A percentile compares a stretch with the other conserved stretches of the same genome.
Evolutionary conservation across 1,140 invertebrate genomes (phyloP).

Genomic region (Euura lappo): DNA sequence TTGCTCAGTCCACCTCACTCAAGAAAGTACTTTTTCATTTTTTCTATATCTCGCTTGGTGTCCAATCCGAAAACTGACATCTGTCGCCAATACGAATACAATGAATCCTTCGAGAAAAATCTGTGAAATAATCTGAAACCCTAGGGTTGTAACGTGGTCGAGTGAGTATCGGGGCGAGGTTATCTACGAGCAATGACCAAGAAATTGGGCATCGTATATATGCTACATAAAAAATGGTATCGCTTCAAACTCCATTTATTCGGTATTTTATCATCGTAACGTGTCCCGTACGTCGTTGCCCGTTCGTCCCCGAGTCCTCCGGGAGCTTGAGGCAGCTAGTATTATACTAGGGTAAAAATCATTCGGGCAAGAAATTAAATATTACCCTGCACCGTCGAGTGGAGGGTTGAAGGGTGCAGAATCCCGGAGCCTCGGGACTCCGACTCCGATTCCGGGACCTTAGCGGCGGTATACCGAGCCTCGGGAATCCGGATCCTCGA

Average conservation of each 20-base stretch:
- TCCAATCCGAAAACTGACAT: too few relatives aligned
- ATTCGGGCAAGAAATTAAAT: conserved; percentile 52
- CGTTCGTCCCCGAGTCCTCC: conserved; percentile 4
- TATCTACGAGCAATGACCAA: conserved; percentile 9
- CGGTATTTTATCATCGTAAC: conserved; percentile 21
- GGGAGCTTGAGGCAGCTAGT: neutral
- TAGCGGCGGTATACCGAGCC: neutral
- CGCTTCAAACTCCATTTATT: conserved; percentile 19
- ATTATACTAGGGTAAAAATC: conserved; percentile 27
- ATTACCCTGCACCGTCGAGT: conserved; percentile 35
- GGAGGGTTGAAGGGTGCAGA: conserved; percentile 15
- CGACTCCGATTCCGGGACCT: neutral
- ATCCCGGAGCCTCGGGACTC: neutral
- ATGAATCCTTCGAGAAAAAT: too few relatives aligned
- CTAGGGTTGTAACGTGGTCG: too few relatives aligned
- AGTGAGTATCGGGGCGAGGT: too few relatives aligned
- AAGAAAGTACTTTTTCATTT: too few relatives aligned
- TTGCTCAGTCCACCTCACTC: too few relatives aligned
- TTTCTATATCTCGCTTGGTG: too few relatives aligned
- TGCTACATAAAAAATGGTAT: conserved; percentile 18
- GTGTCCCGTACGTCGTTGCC: neutral
- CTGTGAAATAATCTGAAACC: too few relatives aligned
- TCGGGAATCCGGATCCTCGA: conserved; percentile 1
- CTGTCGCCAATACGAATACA: too few relatives aligned
- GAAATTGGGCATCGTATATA: neutral